A percentile compares a stretch with the other conserved stretches of the same genome.
phyloP scores from a whole-genome alignment of 2,888 invertebrate genomes.

The Lasioglossum leucozonium region DNA sequence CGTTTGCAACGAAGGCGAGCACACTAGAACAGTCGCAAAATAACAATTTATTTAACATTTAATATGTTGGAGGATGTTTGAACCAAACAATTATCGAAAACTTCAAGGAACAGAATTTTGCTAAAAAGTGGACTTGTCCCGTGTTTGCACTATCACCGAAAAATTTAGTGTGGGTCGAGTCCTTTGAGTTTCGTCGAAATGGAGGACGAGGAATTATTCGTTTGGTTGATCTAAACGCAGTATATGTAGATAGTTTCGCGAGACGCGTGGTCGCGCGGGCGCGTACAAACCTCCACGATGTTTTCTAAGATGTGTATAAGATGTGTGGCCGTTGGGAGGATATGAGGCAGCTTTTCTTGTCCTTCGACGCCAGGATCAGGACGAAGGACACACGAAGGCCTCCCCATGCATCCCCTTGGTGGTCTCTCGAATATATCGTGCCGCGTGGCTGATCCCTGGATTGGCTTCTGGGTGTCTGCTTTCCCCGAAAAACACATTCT shows the following conservation, averaged over 20 bases:
- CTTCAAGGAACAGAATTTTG: neutral
- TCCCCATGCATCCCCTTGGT: constrained; percentile 59
- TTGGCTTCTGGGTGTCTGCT: constrained; percentile 72
- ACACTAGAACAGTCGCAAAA: neutral
- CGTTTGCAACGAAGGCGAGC: neutral
- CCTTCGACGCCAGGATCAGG: constrained; percentile 55
- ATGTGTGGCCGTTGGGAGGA: constrained; percentile 56
- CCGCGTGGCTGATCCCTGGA: constrained; percentile 68
- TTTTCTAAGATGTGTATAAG: constrained; percentile 52
- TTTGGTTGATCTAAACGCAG: neutral
- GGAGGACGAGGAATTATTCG: neutral
- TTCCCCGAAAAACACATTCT: constrained; percentile 41
- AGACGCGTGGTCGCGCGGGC: constrained; percentile 30
- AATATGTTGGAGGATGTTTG: too few species aligned
- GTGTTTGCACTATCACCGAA: too few species aligned
- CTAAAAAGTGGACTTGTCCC: neutral
- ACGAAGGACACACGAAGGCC: constrained; percentile 61
- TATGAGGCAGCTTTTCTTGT: constrained; percentile 58
- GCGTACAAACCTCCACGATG: constrained; percentile 30
- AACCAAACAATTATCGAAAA: too few species aligned
- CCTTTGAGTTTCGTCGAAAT: neutral
- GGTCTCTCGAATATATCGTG: constrained; percentile 60
- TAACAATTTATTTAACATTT: neutral
- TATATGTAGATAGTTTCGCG: neutral
- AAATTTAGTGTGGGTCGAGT: too few species aligned